A percentile compares a stretch with the other conserved stretches of the same genome.
Evolutionary conservation across 2,113 vertebrate species (phyloP).

Genomic region (Trichechus manatus): DNA sequence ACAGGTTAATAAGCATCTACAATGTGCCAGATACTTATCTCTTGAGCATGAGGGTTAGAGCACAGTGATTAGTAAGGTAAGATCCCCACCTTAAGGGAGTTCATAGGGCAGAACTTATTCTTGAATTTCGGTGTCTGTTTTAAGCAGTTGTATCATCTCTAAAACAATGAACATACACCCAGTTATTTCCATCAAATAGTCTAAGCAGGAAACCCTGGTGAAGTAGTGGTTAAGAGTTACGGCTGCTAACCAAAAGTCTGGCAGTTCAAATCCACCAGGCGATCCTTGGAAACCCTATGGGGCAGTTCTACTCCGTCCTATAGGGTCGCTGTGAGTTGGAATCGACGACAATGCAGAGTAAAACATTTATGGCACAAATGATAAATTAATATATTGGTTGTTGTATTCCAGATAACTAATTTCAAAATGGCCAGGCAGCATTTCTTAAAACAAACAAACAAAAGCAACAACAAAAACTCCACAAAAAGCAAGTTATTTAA

Average conservation of each 20-base stretch:
- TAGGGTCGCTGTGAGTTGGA: too few species aligned
- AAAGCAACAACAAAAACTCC: neutral
- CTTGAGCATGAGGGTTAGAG: neutral
- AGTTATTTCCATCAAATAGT: neutral
- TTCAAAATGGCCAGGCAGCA: slow-evolving; percentile 47
- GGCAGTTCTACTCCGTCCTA: too few species aligned
- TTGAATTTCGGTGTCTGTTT: neutral
- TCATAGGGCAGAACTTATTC: neutral
- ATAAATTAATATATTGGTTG: slow-evolving; percentile 1
- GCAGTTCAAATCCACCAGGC: too few species aligned
- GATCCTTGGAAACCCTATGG: too few species aligned
- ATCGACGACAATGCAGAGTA: neutral
- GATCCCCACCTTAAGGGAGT: neutral
- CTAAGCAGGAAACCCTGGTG: neutral
- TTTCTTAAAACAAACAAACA: neutral
- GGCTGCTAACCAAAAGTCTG: too few species aligned
- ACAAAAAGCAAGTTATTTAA: slow-evolving; percentile 57
- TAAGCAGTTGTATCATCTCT: neutral
- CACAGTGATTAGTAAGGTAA: neutral
- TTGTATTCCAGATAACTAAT: slow-evolving; percentile 26
- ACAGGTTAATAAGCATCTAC: neutral
- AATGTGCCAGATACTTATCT: neutral
- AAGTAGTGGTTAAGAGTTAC: too few species aligned
- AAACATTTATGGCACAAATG: slow-evolving; percentile 25
- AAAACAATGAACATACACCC: neutral